A percentile compares a stretch with the other conserved stretches of the same genome.
phyloP scores from a whole-genome alignment of 2,797 vertebrate genomes.

The Sorex maritimensis region DNA sequence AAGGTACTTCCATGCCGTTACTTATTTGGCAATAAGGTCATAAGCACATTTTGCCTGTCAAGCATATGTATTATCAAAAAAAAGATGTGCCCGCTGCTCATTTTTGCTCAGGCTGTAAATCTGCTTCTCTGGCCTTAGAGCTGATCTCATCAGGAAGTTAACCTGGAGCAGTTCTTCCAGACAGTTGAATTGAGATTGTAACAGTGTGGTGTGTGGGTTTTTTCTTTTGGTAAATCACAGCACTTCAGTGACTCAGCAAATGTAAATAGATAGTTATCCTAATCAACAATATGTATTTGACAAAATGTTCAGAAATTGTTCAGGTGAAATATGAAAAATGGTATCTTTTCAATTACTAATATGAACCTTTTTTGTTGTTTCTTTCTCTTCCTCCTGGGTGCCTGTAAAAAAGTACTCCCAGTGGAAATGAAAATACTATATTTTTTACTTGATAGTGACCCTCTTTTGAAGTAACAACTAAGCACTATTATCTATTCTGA shows the following conservation, averaged over 20 bases:
- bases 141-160: conserved; percentile 90
- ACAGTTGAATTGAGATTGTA: conserved; percentile 90
- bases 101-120: conserved; percentile 90
- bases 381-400: background rate
- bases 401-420: background rate
- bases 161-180: conserved; percentile 88
- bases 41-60: conserved; percentile 89
- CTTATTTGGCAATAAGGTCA: conserved; percentile 87
- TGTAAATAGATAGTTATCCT: conserved; percentile 89
- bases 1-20: conserved; percentile 75
- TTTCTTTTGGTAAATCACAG: conserved; percentile 88
- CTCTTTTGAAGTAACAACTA: background rate
- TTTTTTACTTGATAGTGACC: background rate
- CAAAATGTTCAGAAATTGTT: conserved; percentile 86
- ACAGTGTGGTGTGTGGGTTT: conserved; percentile 86
- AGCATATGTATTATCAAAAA: conserved; percentile 90
- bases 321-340: conserved; percentile 82
- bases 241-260: conserved; percentile 88
- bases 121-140: conserved; percentile 87
- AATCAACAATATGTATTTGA: conserved; percentile 88
- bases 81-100: conserved; percentile 84
- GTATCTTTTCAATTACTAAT: conserved; percentile 74
- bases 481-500: background rate
- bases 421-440: background rate
- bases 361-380: conserved; percentile 44